Evolutionary conservation across 1,140 invertebrate genomes (phyloP), one percentile per base, ranked within the genome.

Genomic region (Drosophila obscura): DNA sequence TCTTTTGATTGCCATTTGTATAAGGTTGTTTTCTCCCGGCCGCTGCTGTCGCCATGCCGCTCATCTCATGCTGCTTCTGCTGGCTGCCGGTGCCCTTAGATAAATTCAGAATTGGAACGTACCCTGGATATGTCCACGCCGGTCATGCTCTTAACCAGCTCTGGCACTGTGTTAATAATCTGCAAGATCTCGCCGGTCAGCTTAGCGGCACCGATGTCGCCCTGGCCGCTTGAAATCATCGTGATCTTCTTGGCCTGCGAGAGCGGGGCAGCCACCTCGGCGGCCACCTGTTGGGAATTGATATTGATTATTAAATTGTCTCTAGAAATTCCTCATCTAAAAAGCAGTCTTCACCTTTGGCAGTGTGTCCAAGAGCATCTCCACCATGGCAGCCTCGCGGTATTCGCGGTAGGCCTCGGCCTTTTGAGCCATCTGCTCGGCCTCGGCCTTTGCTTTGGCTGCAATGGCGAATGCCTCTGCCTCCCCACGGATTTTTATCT

Each of bases 351-450:
- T 9, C 93, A 98, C 98, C 95, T 98, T 98, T 43, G 98, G 98
- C 84, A 99, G 92, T n/a, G 96, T 97, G 58, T 99, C 97, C 19
- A 99, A 94, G 87, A 99, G 95, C 98, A 99, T 99, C 85, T 99
- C 98, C 55, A 99, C 95, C 95, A 99, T 98, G 39, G 98, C 98
- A 50, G 98, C 98, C 71, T 97, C 97, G 74, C 97, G 97, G 91
- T 99, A 99, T 89, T 99, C 97, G 89, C 96, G 97, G 95, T 96
- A 99, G 22, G 98, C 98, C 80, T 98, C 97, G 8, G 98, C 98
- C 91, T 99, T 99, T 92, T 97, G 97, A 1, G 96, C 95, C 96
- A 99, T 98, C 93, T 98, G 97, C 92, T 98, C 97, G 5, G 98
- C 97, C 90, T 99, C 98, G 8, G 98, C 98, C 79, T 96, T 97